Conservation (phyloP, 2,113 vertebrate genomes). For the Notothenia coriiceps region DNA sequence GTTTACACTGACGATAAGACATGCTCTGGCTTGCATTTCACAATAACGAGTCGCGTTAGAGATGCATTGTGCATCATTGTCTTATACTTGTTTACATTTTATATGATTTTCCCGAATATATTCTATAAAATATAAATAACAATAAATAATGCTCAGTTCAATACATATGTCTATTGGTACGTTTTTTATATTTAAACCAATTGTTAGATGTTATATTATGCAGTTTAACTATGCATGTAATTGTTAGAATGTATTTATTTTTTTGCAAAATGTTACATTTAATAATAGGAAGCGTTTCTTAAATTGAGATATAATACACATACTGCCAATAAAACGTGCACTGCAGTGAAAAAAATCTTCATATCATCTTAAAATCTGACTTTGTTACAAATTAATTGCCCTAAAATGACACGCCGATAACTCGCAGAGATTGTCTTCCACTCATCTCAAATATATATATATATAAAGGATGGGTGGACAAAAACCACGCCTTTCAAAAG, state of each 20-base stretch:
- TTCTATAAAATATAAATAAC: conserved; percentile 10
- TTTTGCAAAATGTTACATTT: background rate
- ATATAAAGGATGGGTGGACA: conserved; percentile 78
- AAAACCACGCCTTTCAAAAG: conserved; percentile 86
- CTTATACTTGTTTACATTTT: conserved; percentile 12
- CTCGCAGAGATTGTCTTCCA: conserved; percentile 31
- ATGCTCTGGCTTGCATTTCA: conserved; percentile 28
- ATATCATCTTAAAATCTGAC: conserved; percentile 9
- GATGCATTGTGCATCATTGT: conserved; percentile 22
- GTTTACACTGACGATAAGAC: conserved; percentile 33
- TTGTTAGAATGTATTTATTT: background rate
- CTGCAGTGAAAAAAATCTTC: background rate
- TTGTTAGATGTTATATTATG: background rate
- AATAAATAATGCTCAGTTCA: background rate
- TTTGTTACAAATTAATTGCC: conserved; percentile 27
- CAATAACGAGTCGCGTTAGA: conserved; percentile 31
- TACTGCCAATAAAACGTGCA: background rate
- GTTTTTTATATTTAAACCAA: background rate
- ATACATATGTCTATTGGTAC: background rate
- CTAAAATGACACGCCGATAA: conserved; percentile 20
- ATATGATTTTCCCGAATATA: background rate
- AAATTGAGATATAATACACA: background rate
- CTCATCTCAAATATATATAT: conserved; percentile 78
- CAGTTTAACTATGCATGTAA: background rate
- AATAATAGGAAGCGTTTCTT: conserved; percentile 2